Conservation (phyloP, 2,797 vertebrate genomes). For the Yasuhikotakia modesta region DNA sequence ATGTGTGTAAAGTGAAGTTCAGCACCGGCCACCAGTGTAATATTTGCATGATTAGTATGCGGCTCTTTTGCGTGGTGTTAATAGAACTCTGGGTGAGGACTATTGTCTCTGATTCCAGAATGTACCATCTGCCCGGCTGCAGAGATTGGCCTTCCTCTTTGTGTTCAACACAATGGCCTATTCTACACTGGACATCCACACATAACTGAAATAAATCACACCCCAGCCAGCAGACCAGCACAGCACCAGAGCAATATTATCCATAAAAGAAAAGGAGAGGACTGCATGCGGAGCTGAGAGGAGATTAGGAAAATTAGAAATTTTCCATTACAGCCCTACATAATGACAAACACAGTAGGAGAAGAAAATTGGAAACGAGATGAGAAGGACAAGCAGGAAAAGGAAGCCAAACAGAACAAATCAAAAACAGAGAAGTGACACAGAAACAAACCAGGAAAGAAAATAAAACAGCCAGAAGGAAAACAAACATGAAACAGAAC, state of each 20-base stretch:
- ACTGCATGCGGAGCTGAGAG: conserved; percentile 19
- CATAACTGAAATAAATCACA: conserved; percentile 78
- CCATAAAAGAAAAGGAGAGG: conserved; percentile 46
- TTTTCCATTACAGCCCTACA: conserved; percentile 35
- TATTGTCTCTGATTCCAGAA: conserved; percentile 4
- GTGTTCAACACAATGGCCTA: conserved; percentile 60
- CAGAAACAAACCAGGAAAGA: neutral
- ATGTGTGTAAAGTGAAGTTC: conserved; percentile 55
- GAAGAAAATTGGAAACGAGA: neutral
- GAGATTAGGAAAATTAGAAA: conserved; percentile 47
- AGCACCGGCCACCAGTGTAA: conserved; percentile 51
- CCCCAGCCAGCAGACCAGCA: conserved; percentile 66
- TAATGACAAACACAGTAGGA: conserved; percentile 39
- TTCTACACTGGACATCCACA: conserved; percentile 66
- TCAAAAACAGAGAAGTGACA: neutral
- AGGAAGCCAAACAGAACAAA: neutral
- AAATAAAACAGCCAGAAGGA: neutral
- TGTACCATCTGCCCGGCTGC: too few relatives aligned
- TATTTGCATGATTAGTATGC: conserved; percentile 64
- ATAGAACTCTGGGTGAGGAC: conserved; percentile 59
- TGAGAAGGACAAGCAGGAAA: conserved; percentile 17
- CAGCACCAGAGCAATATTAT: conserved; percentile 41
- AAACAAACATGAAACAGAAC: neutral
- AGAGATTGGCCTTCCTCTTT: conserved; percentile 59
- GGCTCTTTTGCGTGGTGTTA: conserved; percentile 58